Evolutionary conservation across 2,797 vertebrate species (phyloP), one percentile per base, ranked within the genome.

Genomic region (Crocidura indochinensis): DNA sequence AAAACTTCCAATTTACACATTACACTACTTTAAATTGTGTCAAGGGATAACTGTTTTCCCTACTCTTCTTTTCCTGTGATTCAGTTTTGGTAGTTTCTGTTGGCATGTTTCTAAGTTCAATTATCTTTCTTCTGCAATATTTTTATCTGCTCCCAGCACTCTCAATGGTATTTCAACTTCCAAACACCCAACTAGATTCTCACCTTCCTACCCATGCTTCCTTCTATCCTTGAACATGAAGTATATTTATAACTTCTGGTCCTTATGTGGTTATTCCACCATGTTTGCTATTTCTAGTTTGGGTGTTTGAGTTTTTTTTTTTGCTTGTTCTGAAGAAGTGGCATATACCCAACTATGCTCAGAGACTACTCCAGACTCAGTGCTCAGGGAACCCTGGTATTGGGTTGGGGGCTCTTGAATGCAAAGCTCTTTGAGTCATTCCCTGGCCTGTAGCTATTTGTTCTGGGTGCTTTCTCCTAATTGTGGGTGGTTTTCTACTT

Each of bases 241-340:
- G 15, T 44, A 53, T 24, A 87, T 47, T 68, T 44, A 27, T 17
- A 26, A 29, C 4, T 82, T 74, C 46, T 49, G 75, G 73, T 44
- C 29, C 47, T 67, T 51, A 69, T 65, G 19, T 73, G 44, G 72
- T 84, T 87, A 60, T n/a, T 62, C 38, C 11, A 84, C 90, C 24
- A 49, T 10, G 20, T 51, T 56, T 87, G 27, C 62, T 60, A 87
- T 64, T 91, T 87, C 75, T 19, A 10, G n/a, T 47, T 3, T 82
- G 87, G 74, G 51, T 90, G 89, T 79, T 47, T 49, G 72, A 1
- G n/a, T n/a, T 75, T 22, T 46, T 8, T 73, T 93, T 83, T 88
- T 24, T 73, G 38, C 49, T 93, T n/a, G 31, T 62, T 51, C 19
- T 56, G 53, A 38, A 38, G 53, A 56, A 67, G 17, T 0, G 79